Evolutionary conservation across 2,888 invertebrate genomes (phyloP).

Genomic region (Odontothrips loti): DNA sequence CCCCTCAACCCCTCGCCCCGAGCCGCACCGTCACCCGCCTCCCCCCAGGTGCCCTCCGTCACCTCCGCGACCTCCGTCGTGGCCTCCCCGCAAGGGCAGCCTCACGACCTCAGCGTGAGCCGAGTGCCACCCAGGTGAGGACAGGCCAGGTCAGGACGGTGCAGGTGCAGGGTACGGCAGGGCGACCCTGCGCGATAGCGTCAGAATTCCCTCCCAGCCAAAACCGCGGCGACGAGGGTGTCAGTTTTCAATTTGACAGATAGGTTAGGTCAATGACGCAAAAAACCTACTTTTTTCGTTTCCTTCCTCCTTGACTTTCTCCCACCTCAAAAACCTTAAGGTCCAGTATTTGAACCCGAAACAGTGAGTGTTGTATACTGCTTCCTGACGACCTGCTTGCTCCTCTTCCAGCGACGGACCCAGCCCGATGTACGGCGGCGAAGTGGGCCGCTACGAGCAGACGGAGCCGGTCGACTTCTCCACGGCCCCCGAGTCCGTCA

Average conservation of each 20-base stretch:
- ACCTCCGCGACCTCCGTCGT: conserved; percentile 65
- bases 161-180: too few relatives aligned
- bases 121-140: conserved; percentile 42
- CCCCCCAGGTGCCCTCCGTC: conserved; percentile 57
- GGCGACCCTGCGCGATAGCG: too few relatives aligned
- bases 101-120: conserved; percentile 83
- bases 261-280: too few relatives aligned
- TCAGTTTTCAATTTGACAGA: too few relatives aligned
- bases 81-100: conserved; percentile 87
- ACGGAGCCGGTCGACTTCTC: conserved; percentile 70
- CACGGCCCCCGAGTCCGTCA: conserved; percentile 60
- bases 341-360: too few relatives aligned
- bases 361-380: too few relatives aligned
- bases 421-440: conserved; percentile 58
- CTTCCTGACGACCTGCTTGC: background rate
- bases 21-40: conserved; percentile 34
- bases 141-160: too few relatives aligned
- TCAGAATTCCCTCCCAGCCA: too few relatives aligned
- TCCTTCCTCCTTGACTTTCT: too few relatives aligned
- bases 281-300: too few relatives aligned
- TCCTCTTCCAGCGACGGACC: conserved; percentile 49
- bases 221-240: too few relatives aligned
- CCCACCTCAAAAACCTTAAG: too few relatives aligned
- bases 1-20: conserved; percentile 35
- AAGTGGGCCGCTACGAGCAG: conserved; percentile 58